phyloP scores from a whole-genome alignment of 2,888 invertebrate species.

The Dugesia japonica region DNA sequence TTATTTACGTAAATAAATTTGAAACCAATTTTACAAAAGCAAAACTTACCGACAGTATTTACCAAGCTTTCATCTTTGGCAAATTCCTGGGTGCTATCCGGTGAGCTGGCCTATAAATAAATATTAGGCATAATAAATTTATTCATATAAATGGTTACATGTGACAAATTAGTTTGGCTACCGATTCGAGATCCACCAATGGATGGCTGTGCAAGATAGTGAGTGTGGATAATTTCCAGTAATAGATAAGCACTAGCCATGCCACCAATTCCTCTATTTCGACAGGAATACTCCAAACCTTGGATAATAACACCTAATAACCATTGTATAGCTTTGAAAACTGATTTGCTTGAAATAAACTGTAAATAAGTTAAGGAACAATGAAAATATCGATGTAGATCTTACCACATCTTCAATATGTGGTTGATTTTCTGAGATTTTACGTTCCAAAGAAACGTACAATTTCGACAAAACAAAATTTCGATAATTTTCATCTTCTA shows the following conservation, averaged over 20 bases:
- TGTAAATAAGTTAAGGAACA: constrained; percentile 37
- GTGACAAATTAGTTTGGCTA: constrained; percentile 45
- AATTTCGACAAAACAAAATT: constrained; percentile 83
- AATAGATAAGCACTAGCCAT: constrained; percentile 84
- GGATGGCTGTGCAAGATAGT: constrained; percentile 58
- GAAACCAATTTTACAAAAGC: too few species aligned
- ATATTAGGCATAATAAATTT: neutral
- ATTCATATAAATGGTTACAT: constrained; percentile 32
- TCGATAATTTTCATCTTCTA: constrained; percentile 95
- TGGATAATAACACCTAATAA: constrained; percentile 71
- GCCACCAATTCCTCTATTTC: constrained; percentile 81
- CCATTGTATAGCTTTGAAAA: constrained; percentile 91
- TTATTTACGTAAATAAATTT: too few species aligned
- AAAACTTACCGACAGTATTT: neutral
- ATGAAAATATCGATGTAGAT: constrained; percentile 37
- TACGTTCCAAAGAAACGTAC: constrained; percentile 76
- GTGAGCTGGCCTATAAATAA: neutral
- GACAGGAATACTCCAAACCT: constrained; percentile 75
- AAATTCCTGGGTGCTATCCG: neutral
- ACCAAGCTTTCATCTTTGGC: neutral
- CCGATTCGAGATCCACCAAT: constrained; percentile 41
- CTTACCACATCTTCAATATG: constrained; percentile 86
- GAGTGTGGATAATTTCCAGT: constrained; percentile 93
- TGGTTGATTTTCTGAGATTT: constrained; percentile 70
- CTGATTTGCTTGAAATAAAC: constrained; percentile 45